These are phyloP conservation scores for Pseudomyrmex concolor DNA, from an alignment of 1,140 invertebrate species.

Conservation along the genomic window DNA sequence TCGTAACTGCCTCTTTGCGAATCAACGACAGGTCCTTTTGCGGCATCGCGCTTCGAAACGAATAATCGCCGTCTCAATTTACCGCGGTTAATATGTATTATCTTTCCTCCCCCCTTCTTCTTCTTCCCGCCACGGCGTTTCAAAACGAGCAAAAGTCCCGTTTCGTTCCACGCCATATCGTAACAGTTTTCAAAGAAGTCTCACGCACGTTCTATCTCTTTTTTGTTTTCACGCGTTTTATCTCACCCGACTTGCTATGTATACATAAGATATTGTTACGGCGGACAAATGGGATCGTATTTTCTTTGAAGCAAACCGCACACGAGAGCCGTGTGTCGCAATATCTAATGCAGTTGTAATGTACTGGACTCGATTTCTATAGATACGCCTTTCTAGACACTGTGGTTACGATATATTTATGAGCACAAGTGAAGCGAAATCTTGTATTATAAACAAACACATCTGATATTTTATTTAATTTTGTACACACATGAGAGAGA, in stretches of 20 bases:
- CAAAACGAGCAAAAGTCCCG: background rate
- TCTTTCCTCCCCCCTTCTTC: slow-evolving; percentile 15
- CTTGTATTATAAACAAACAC: background rate
- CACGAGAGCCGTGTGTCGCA: slow-evolving; percentile 9
- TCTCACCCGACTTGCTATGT: slow-evolving; percentile 8
- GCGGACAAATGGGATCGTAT: background rate
- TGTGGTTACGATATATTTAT: too few species aligned
- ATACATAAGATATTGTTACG: slow-evolving; percentile 44
- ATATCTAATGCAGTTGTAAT: slow-evolving; percentile 25
- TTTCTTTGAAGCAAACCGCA: slow-evolving; percentile 31
- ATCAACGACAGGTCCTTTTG: slow-evolving; percentile 61
- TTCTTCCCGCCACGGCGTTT: slow-evolving; percentile 22
- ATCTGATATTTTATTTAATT: too few species aligned
- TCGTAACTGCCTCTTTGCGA: slow-evolving; percentile 65
- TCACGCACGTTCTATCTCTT: background rate
- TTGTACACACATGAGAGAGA: too few species aligned
- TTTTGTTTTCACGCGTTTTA: background rate
- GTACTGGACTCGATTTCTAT: background rate
- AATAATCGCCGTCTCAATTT: slow-evolving; percentile 71
- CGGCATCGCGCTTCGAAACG: slow-evolving; percentile 42
- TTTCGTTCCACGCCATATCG: background rate
- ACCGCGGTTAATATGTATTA: slow-evolving; percentile 56
- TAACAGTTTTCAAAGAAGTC: background rate
- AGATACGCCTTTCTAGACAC: background rate
- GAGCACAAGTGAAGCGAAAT: too few species aligned